Conservation (phyloP, 2,113 vertebrate species). For the Raja brachyura region DNA sequence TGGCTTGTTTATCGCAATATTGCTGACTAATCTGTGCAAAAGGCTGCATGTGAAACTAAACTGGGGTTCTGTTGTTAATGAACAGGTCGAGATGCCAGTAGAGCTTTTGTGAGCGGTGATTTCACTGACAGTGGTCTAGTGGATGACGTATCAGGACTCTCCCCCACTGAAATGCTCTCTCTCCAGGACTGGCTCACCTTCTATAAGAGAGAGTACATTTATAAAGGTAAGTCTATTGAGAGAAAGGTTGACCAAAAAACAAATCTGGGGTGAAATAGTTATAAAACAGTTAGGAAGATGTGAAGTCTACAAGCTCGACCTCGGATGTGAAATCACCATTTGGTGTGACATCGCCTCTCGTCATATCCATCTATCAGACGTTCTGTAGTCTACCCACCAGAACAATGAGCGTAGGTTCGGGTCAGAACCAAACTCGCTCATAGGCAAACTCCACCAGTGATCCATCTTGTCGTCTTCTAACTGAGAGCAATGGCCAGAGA, state of each 20-base stretch:
- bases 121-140: conserved; percentile 68
- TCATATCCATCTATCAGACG: not conserved
- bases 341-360: not conserved
- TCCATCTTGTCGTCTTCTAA: too few species aligned
- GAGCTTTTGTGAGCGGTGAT: conserved; percentile 82
- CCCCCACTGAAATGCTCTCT: conserved; percentile 60
- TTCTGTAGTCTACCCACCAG: not conserved
- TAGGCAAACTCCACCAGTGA: too few species aligned
- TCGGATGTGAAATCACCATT: too few species aligned
- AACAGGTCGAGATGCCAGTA: conserved; percentile 75
- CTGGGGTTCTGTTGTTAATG: not conserved
- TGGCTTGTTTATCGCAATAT: too few species aligned
- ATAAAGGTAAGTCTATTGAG: conserved; percentile 61
- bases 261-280: not conserved
- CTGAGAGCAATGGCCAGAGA: too few species aligned
- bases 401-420: not conserved
- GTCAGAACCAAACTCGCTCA: too few species aligned
- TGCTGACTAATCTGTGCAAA: not conserved
- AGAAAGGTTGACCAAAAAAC: not conserved
- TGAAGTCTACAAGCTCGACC: not conserved
- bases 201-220: conserved; percentile 66
- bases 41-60: not conserved
- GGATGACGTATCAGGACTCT: conserved; percentile 70
- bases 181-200: conserved; percentile 77
- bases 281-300: not conserved